phyloP scores from a whole-genome alignment of 2,797 vertebrate genomes.

The Myiotriccus ornatus region DNA sequence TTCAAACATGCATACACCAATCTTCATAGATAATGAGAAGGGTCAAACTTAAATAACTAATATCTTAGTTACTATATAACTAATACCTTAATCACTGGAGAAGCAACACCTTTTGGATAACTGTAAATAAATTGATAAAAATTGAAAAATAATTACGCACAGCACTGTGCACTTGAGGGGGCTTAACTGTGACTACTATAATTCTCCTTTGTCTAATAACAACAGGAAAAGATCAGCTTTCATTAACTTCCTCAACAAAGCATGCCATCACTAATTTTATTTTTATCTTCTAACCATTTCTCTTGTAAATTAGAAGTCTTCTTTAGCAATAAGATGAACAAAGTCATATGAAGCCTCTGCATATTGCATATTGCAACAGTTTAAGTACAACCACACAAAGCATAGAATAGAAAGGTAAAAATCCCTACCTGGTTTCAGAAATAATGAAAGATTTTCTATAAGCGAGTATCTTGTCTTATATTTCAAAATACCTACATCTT shows the following conservation, averaged over 20 bases:
- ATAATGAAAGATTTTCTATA: neutral
- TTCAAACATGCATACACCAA: neutral
- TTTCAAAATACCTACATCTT: slow-evolving; percentile 13
- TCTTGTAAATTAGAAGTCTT: slow-evolving; percentile 12
- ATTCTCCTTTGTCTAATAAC: slow-evolving; percentile 21
- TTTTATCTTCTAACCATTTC: slow-evolving; percentile 29
- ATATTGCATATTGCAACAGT: slow-evolving; percentile 10
- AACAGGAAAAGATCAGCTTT: slow-evolving; percentile 15
- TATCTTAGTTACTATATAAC: neutral
- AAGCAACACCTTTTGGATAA: neutral
- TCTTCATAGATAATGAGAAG: neutral
- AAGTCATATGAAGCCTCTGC: neutral
- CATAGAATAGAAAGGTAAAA: neutral
- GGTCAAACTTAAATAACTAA: neutral
- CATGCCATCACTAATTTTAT: neutral
- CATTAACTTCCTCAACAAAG: slow-evolving; percentile 1
- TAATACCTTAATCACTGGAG: neutral
- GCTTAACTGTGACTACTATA: neutral
- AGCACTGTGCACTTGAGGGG: neutral
- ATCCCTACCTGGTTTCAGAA: slow-evolving; percentile 3
- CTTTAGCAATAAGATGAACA: slow-evolving; percentile 27
- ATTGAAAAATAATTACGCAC: neutral
- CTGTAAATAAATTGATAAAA: neutral
- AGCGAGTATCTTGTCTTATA: neutral
- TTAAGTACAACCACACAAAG: slow-evolving; percentile 14